phyloP scores from a whole-genome alignment of 2,888 invertebrate genomes.

The Dasysyrphus albostriatus region DNA sequence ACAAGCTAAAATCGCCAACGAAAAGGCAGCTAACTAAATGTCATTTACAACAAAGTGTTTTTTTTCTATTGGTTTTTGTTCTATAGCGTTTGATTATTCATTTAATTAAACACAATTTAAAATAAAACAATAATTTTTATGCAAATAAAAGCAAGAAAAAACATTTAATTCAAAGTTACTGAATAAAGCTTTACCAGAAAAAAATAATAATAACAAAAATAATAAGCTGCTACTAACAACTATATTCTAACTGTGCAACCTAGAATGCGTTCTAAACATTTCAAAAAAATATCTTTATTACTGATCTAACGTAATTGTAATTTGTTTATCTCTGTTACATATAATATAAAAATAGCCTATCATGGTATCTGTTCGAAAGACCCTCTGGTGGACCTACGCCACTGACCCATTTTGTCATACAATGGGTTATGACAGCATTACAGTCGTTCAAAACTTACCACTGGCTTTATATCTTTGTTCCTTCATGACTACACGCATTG shows the following conservation, averaged over 20 bases:
- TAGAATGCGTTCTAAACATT: constrained; percentile 41
- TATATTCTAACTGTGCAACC: constrained; percentile 57
- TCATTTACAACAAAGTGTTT: constrained; percentile 35
- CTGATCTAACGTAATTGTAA: constrained; percentile 66
- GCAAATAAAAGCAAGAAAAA: constrained; percentile 29
- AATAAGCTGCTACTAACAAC: constrained; percentile 63
- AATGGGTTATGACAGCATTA: neutral
- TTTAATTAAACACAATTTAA: constrained; percentile 75
- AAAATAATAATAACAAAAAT: constrained; percentile 48
- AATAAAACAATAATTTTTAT: constrained; percentile 73
- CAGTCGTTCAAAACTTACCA: neutral
- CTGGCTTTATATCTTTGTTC: no score
- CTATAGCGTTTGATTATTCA: constrained; percentile 62
- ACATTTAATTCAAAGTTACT: constrained; percentile 52
- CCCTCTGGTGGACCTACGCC: neutral
- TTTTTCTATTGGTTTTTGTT: constrained; percentile 50
- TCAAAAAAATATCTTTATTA: constrained; percentile 50
- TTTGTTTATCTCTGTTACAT: constrained; percentile 70
- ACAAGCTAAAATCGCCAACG: constrained; percentile 80
- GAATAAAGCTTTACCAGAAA: constrained; percentile 54
- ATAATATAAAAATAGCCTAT: neutral
- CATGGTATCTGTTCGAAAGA: constrained; percentile 10
- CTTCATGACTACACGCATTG: no score
- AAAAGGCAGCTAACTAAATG: constrained; percentile 61
- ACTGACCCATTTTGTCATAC: neutral